Percentiles rank a stretch among this genome's conserved stretches.
Conservation (phyloP, 2,113 vertebrate genomes). For the Miniopterus natalensis region DNA sequence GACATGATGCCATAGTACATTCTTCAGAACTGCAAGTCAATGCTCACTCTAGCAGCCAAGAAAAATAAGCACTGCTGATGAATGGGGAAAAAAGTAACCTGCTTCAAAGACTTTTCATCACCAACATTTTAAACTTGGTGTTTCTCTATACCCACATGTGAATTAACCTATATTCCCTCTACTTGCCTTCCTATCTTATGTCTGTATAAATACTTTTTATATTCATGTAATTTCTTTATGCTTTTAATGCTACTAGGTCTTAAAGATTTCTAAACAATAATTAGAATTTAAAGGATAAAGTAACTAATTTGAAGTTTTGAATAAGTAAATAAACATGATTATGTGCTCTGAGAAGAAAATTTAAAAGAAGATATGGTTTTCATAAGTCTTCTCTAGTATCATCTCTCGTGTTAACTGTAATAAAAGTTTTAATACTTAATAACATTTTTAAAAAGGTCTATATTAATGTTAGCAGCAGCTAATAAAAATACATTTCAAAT, state of each 20-base stretch:
- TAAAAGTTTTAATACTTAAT: background rate
- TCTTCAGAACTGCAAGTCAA: background rate
- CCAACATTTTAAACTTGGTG: background rate
- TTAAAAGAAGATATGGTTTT: background rate
- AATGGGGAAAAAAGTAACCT: background rate
- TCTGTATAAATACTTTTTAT: background rate
- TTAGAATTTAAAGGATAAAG: background rate
- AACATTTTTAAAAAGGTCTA: background rate
- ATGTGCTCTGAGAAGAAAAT: background rate
- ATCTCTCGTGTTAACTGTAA: background rate
- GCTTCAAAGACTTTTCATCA: background rate
- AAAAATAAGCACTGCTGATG: background rate
- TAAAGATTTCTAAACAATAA: background rate
- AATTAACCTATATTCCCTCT: background rate
- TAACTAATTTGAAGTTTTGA: background rate
- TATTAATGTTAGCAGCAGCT: background rate
- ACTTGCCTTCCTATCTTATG: background rate
- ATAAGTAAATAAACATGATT: background rate
- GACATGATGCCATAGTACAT: background rate
- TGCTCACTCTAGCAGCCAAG: background rate
- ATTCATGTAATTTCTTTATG: background rate
- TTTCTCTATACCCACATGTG: background rate
- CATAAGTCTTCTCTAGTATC: background rate
- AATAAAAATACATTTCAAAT: constrained; percentile 6
- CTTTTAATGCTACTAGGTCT: background rate